Evolutionary conservation across 23 tunicate genomes (phyloP).

Genomic region (Oikopleura dioica): DNA sequence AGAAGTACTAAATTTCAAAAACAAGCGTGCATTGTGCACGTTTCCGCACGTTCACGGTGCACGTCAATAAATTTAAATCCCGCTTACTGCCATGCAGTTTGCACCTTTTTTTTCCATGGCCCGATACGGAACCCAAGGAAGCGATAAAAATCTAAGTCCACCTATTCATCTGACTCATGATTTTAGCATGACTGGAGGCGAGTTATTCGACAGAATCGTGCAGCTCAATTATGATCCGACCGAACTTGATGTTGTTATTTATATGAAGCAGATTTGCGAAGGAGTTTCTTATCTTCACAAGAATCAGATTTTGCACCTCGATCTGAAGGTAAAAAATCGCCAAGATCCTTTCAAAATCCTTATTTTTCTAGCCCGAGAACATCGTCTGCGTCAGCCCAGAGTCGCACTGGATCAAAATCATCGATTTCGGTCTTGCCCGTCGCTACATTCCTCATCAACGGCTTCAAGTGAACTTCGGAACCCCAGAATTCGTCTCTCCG

Average conservation of each 20-base stretch:
- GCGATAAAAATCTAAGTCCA: too few relatives aligned
- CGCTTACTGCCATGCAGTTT: too few relatives aligned
- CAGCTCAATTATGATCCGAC: constrained; percentile 52
- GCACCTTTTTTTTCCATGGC: too few relatives aligned
- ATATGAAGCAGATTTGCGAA: constrained; percentile 54
- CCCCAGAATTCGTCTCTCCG: constrained; percentile 5
- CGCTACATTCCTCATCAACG: constrained; percentile 21
- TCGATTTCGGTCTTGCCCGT: constrained; percentile 83
- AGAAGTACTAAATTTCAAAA: too few relatives aligned
- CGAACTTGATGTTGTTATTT: constrained; percentile 51
- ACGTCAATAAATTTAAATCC: too few relatives aligned
- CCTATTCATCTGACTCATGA: too few relatives aligned
- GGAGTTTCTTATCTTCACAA: constrained; percentile 78
- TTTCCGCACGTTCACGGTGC: too few relatives aligned
- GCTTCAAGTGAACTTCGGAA: not conserved
- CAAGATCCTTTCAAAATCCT: not conserved
- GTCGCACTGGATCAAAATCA: constrained; percentile 62
- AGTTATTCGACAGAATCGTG: constrained; percentile 59
- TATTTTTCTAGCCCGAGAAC: constrained; percentile 55
- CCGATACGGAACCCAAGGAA: too few relatives aligned
- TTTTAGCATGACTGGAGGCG: constrained; percentile 77
- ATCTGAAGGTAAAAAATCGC: constrained; percentile 39
- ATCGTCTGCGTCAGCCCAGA: constrained; percentile 59
- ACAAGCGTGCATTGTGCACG: too few relatives aligned
- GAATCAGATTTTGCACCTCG: constrained; percentile 64